Percentiles rank a stretch among this genome's conserved stretches.
Evolutionary conservation across 2,888 invertebrate genomes (phyloP).

Genomic region (Sussaba pulchella): DNA sequence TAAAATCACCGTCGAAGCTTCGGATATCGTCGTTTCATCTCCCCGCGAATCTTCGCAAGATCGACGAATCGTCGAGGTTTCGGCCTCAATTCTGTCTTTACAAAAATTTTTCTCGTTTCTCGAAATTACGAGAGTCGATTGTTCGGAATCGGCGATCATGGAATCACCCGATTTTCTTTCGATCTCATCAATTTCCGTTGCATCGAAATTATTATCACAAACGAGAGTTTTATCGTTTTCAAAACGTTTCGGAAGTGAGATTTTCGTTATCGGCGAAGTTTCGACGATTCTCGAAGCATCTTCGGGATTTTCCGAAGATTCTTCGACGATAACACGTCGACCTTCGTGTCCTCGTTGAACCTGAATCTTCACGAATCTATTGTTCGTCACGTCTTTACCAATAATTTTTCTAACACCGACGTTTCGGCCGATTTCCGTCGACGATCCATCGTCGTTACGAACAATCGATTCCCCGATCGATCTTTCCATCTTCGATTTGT

Average conservation of each 20-base stretch:
- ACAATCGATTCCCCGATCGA: background rate
- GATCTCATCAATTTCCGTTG: slow-evolving; percentile 49
- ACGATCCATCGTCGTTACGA: background rate
- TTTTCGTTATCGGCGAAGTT: background rate
- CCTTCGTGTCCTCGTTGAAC: slow-evolving; percentile 67
- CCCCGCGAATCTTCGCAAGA: too few species aligned
- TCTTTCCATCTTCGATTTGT: slow-evolving; percentile 39
- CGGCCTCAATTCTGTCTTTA: slow-evolving; percentile 34
- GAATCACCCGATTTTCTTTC: slow-evolving; percentile 16
- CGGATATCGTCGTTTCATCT: slow-evolving; percentile 18
- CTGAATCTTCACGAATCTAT: slow-evolving; percentile 73
- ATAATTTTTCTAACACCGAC: slow-evolving; percentile 71
- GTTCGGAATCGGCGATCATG: slow-evolving; percentile 25
- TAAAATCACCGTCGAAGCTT: slow-evolving; percentile 69
- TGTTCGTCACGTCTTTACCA: slow-evolving; percentile 76
- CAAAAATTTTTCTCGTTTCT: background rate
- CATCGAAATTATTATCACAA: slow-evolving; percentile 50
- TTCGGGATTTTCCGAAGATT: slow-evolving; percentile 8
- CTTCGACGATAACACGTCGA: slow-evolving; percentile 67
- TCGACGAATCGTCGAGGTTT: too few species aligned
- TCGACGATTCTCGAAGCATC: slow-evolving; percentile 6
- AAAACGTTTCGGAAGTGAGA: slow-evolving; percentile 8
- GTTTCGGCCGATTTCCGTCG: slow-evolving; percentile 10
- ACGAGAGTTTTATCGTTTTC: slow-evolving; percentile 23
- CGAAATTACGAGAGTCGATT: slow-evolving; percentile 55